A percentile compares a stretch with the other conserved stretches of the same genome.
phyloP scores from a whole-genome alignment of 2,888 invertebrate species.

The Caenorhabditis sp. region DNA sequence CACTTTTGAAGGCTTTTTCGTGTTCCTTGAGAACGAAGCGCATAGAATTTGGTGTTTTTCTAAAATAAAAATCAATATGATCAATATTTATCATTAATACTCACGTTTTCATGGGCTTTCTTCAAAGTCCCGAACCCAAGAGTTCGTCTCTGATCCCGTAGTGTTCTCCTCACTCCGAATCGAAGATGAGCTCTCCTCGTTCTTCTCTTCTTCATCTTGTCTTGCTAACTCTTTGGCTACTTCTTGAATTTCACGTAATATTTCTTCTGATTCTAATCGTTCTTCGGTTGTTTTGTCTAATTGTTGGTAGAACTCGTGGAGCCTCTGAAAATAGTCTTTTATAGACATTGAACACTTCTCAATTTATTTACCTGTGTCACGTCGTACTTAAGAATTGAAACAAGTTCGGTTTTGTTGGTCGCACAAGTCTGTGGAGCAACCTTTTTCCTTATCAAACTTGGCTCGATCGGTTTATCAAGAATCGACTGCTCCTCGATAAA shows the following conservation, averaged over 20 bases:
- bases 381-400: conserved; percentile 50
- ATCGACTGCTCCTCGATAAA: conserved; percentile 36
- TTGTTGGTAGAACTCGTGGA: conserved; percentile 33
- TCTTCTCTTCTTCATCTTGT: conserved; percentile 10
- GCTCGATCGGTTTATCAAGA: conserved; percentile 37
- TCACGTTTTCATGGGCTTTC: conserved; percentile 11
- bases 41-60: conserved; percentile 10
- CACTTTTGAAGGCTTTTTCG: conserved; percentile 20
- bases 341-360: not conserved
- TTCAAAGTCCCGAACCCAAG: conserved; percentile 14
- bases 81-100: not conserved
- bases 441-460: conserved; percentile 44
- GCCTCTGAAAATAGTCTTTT: conserved; percentile 13
- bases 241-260: conserved; percentile 29
- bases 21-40: conserved; percentile 11
- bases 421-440: conserved; percentile 58
- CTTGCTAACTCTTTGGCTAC: conserved; percentile 21
- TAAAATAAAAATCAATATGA: not conserved
- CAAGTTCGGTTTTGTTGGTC: conserved; percentile 48
- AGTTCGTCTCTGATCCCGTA: conserved; percentile 10
- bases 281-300: conserved; percentile 27
- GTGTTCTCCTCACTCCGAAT: conserved; percentile 1
- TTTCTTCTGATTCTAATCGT: conserved; percentile 14
- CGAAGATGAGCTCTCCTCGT: conserved; percentile 5
- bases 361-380: conserved; percentile 28